Percentiles rank a stretch among this genome's conserved stretches.
Evolutionary conservation across 2,888 invertebrate species (phyloP).

Genomic region (Agelastica alni): DNA sequence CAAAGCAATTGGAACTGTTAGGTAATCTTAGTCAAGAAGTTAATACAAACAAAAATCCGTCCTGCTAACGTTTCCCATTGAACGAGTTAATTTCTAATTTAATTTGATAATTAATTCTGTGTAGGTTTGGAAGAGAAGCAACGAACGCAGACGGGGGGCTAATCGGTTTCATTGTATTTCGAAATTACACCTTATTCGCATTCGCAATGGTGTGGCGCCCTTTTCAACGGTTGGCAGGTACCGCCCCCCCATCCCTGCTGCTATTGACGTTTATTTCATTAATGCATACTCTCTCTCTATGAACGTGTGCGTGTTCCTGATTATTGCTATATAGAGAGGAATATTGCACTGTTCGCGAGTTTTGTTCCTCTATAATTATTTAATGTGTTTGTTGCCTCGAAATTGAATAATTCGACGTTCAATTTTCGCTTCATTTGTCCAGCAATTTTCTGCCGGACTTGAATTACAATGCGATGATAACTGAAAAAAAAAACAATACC

Average conservation of each 20-base stretch:
- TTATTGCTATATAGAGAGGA: conserved; percentile 28
- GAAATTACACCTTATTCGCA: conserved; percentile 53
- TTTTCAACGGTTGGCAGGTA: conserved; percentile 16
- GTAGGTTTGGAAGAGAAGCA: conserved; percentile 38
- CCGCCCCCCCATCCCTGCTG: conserved; percentile 39
- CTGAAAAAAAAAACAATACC: too few species aligned
- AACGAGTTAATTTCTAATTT: conserved; percentile 62
- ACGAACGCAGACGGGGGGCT: conserved; percentile 53
- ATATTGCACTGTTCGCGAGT: conserved; percentile 36
- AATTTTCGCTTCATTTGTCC: conserved; percentile 20
- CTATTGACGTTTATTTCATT: conserved; percentile 53
- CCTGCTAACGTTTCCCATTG: conserved; percentile 45
- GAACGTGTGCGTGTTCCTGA: conserved; percentile 38
- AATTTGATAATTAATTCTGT: conserved; percentile 61
- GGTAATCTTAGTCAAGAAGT: conserved; percentile 23
- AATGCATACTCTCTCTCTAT: conserved; percentile 38
- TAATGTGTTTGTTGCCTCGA: conserved; percentile 37
- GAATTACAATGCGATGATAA: not conserved
- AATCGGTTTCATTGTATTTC: conserved; percentile 56
- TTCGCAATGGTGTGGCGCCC: conserved; percentile 15
- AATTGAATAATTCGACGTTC: conserved; percentile 42
- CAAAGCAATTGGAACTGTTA: conserved; percentile 11
- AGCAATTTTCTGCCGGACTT: conserved; percentile 11
- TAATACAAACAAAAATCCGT: conserved; percentile 33
- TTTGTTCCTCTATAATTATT: conserved; percentile 39